Evolutionary conservation across 2,113 vertebrate genomes (phyloP).

Genomic region (Anas platyrhynchos): DNA sequence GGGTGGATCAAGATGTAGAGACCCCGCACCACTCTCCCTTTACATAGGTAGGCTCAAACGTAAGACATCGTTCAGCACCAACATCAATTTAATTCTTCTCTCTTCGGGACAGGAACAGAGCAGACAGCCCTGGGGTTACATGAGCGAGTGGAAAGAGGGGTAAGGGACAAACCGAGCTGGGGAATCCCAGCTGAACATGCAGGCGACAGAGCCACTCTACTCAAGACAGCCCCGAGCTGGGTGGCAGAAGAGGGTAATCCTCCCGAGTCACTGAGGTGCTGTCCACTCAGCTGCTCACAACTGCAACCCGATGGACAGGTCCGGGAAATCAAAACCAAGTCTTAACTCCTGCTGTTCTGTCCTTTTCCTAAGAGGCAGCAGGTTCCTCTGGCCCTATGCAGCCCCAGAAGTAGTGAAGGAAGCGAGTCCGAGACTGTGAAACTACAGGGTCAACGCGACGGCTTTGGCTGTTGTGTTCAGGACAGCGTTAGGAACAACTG

Average conservation of each 20-base stretch:
- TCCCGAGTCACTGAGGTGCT: conserved; percentile 20
- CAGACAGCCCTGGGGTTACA: conserved; percentile 43
- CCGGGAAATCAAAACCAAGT: conserved; percentile 2
- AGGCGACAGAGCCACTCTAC: conserved; percentile 34
- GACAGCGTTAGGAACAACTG: conserved; percentile 70
- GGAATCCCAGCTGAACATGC: conserved; percentile 50
- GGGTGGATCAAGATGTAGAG: not conserved
- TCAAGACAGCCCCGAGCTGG: conserved; percentile 17
- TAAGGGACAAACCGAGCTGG: conserved; percentile 10
- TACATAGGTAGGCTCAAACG: not conserved
- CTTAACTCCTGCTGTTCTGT: conserved; percentile 26
- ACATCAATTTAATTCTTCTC: conserved; percentile 73
- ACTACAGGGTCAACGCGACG: conserved; percentile 70
- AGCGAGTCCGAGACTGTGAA: conserved; percentile 67
- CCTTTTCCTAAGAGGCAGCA: conserved; percentile 48
- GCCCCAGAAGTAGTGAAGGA: conserved; percentile 37
- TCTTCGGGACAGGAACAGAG: conserved; percentile 51
- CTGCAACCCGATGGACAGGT: not conserved
- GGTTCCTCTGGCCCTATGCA: conserved; percentile 22
- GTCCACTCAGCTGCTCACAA: conserved; percentile 26
- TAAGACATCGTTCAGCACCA: conserved; percentile 60
- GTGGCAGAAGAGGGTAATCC: not conserved
- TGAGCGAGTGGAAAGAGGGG: conserved; percentile 33
- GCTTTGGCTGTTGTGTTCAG: conserved; percentile 83
- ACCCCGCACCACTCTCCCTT: not conserved